phyloP scores from a whole-genome alignment of 2,888 invertebrate genomes.

The Pollenia griseotomentosa region DNA sequence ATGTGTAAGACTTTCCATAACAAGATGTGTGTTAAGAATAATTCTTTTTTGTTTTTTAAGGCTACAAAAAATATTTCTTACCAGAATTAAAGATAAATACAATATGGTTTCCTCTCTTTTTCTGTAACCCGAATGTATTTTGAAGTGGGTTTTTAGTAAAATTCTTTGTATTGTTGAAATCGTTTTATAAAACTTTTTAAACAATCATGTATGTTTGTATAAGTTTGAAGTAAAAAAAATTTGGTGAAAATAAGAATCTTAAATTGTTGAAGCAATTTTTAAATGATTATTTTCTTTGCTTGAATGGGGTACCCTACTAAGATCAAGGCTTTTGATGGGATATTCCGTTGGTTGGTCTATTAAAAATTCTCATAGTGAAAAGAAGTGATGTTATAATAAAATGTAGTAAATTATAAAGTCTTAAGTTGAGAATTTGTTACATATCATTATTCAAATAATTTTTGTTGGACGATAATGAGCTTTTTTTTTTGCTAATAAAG shows the following conservation, averaged over 20 bases:
- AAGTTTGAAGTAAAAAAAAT: background rate
- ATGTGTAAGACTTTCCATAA: constrained; percentile 51
- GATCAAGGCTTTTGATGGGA: background rate
- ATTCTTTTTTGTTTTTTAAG: constrained; percentile 7
- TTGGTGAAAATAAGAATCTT: constrained; percentile 21
- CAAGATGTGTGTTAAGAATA: constrained; percentile 43
- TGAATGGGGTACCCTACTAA: background rate
- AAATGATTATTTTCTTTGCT: constrained; percentile 41
- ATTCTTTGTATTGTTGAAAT: constrained; percentile 69
- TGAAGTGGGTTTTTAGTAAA: constrained; percentile 71
- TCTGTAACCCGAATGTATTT: constrained; percentile 35
- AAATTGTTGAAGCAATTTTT: constrained; percentile 66
- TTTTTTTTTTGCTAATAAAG: no score
- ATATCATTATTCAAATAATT: no score
- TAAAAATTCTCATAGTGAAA: background rate
- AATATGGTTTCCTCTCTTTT: constrained; percentile 22
- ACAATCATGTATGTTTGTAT: background rate
- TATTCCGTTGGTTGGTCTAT: no score
- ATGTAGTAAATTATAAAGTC: no score
- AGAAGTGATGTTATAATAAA: background rate
- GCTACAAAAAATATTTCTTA: constrained; percentile 49
- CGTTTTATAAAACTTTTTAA: constrained; percentile 36
- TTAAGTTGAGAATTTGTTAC: no score
- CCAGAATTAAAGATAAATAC: constrained; percentile 65
- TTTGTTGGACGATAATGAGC: no score